Conservation (phyloP, 2,797 vertebrate species). For the Microtus obscurus region DNA sequence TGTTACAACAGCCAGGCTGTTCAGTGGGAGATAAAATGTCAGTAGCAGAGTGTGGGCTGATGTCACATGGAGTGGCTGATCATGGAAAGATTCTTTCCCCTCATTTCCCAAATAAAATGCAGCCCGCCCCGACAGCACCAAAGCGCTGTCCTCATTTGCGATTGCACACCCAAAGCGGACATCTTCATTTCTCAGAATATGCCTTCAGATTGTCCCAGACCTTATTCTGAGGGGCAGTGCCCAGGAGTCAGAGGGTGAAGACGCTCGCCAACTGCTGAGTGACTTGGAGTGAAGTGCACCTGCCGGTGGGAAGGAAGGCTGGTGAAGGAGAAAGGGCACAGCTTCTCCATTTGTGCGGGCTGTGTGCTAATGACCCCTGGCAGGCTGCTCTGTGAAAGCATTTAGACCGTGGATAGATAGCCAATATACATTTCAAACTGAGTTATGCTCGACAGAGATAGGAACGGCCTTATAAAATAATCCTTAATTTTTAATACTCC, state of each 20-base stretch:
- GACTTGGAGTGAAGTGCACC: neutral
- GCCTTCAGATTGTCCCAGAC: constrained; percentile 37
- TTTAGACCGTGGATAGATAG: neutral
- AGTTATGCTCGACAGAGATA: constrained; percentile 24
- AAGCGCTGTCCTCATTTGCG: constrained; percentile 61
- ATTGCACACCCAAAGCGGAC: constrained; percentile 60
- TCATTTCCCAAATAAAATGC: constrained; percentile 81
- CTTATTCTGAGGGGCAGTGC: constrained; percentile 6
- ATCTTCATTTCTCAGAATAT: constrained; percentile 28
- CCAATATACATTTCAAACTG: constrained; percentile 47
- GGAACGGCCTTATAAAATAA: constrained; percentile 32
- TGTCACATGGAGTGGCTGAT: constrained; percentile 84
- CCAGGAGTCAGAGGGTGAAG: constrained; percentile 7
- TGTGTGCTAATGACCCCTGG: constrained; percentile 33
- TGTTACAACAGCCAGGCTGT: constrained; percentile 83
- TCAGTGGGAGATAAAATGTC: constrained; percentile 84
- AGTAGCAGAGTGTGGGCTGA: constrained; percentile 83
- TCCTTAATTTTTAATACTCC: constrained; percentile 49
- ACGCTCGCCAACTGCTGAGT: neutral
- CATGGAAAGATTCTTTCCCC: constrained; percentile 77
- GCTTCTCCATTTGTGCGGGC: neutral
- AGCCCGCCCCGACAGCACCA: constrained; percentile 67
- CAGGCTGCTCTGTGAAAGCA: neutral
- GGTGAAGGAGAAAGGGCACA: neutral
- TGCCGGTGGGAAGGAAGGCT: neutral